A percentile compares a stretch with the other conserved stretches of the same genome.
These are phyloP conservation scores for Pachycephus smyrnensis DNA, from an alignment of 2,888 invertebrate genomes.

Conservation along the genomic window DNA sequence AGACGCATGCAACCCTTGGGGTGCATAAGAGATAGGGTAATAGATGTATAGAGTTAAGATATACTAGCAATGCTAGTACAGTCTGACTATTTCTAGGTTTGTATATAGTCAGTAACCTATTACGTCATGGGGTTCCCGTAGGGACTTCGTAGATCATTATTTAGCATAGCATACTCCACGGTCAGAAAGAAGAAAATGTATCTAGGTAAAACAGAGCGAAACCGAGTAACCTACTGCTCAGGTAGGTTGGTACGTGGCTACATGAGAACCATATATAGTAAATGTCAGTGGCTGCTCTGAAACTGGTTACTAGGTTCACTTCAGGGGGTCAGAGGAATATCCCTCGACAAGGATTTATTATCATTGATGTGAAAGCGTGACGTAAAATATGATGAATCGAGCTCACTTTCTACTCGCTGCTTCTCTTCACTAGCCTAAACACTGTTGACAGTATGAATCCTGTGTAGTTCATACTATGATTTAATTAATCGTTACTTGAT, in stretches of 20 bases:
- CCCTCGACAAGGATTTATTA: conserved; percentile 57
- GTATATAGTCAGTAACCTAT: neutral
- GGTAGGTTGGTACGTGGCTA: neutral
- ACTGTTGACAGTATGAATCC: no score
- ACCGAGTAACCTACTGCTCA: conserved; percentile 19
- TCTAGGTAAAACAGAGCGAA: neutral
- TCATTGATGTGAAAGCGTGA: conserved; percentile 49
- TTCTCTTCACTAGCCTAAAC: no score
- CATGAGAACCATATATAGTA: no score
- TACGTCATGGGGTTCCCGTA: conserved; percentile 15
- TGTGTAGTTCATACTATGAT: conserved; percentile 37
- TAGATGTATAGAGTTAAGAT: no score
- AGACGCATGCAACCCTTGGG: no score
- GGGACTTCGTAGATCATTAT: conserved; percentile 57
- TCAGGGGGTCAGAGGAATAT: conserved; percentile 14
- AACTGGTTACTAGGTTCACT: no score
- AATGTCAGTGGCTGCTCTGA: no score
- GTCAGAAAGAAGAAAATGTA: conserved; percentile 14
- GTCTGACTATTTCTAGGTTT: no score
- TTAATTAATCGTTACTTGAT: conserved; percentile 57
- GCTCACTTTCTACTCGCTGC: conserved; percentile 31
- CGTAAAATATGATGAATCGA: conserved; percentile 60
- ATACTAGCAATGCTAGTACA: no score
- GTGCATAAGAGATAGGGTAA: no score
- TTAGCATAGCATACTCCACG: conserved; percentile 46